phyloP scores from a whole-genome alignment of 2,113 vertebrate genomes.

The Peromyscus maniculatus region DNA sequence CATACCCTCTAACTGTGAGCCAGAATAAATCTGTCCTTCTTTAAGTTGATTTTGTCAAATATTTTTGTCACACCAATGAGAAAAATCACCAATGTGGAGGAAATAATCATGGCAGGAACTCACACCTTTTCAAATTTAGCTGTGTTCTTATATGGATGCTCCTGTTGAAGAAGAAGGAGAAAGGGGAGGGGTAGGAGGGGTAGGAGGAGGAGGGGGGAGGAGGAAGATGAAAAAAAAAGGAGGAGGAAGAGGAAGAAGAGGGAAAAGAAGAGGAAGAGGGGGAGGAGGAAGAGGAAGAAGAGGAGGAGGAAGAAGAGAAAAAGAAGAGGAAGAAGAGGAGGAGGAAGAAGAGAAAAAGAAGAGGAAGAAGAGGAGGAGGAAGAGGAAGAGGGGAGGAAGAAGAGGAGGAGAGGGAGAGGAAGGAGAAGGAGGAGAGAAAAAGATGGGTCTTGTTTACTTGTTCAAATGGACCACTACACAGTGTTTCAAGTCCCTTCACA shows the following conservation, averaged over 20 bases:
- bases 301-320: too few species aligned
- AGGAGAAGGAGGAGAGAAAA: neutral
- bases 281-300: accelerated
- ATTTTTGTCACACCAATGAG: neutral
- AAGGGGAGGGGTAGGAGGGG: neutral
- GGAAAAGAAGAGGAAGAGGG: neutral
- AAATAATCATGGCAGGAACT: neutral
- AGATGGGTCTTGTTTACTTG: neutral
- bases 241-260: neutral
- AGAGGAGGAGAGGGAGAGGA: too few species aligned
- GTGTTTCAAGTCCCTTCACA: neutral
- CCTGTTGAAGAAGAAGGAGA: neutral
- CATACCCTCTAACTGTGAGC: neutral
- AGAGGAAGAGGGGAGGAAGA: too few species aligned
- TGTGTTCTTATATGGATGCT: neutral
- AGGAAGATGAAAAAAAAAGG: too few species aligned
- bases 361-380: neutral
- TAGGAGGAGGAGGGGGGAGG: too few species aligned
- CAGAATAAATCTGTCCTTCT: neutral
- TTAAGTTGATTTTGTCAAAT: neutral
- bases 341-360: accelerated
- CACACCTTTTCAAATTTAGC: neutral
- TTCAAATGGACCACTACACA: too few species aligned
- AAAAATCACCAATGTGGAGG: neutral
- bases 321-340: too few species aligned